Evolutionary conservation across 2,888 invertebrate genomes (phyloP), one percentile per base, ranked within the genome.

Genomic region (Amphiduros pacificus): DNA sequence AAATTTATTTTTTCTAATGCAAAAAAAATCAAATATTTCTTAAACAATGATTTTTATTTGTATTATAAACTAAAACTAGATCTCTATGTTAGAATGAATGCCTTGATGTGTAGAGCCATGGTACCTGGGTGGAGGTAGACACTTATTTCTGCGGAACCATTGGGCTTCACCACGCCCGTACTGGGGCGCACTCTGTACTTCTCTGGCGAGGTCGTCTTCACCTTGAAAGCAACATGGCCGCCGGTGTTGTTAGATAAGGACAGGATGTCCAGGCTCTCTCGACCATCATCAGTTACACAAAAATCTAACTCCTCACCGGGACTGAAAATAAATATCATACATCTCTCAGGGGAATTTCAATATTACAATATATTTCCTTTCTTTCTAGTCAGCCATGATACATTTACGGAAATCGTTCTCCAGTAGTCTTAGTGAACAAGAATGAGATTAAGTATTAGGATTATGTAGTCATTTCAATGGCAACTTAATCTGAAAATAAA

Each of bases 151-250:
- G 68, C 69, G 0, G 86, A 85, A 41, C 88, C 86, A 0, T 89
- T 89, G 0, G 89, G 87, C 1, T 85, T 83, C 56, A 96, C 79
- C 5, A 88, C 84, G 0, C 95, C 95, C 5, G 90, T 88, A 73
- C 92, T 93, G 0, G 95, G 96, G 57, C 93, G 87, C 1, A 98
- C 97, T 31, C 93, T 86, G 84, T 94, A 97, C 82, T 94, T 95
- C 74, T 95, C 94, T 0, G 96, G 97, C 0, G 94, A 91, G 2
- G 96, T 97, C 17, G 96, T 97, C 83, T 97, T 92, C 66, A 97
- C 90, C 86, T 91, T 91, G 75, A 87, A 91, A 11, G 89, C 88
- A 29, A 90, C 80, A 60, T 86, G 79, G 65, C 82, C 81, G 58
- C 86, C 85, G 62, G 90, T 88, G 73, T 87, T 86, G 77, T 93